Conservation (phyloP, 1,140 invertebrate species). For the Monochamus saltuarius region DNA sequence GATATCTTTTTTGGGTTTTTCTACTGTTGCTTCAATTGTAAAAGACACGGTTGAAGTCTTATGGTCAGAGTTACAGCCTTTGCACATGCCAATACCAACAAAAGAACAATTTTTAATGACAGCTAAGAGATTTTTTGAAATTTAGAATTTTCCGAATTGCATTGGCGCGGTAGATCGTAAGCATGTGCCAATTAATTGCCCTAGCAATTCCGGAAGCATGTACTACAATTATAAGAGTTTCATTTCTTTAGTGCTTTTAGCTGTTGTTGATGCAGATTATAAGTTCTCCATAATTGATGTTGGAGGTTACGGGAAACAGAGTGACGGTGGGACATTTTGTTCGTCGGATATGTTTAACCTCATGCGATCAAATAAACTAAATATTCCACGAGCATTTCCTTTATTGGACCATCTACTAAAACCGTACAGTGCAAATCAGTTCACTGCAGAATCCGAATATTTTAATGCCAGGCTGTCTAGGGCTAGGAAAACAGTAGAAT, state of each 20-base stretch:
- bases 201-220: constrained; percentile 43
- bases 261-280: constrained; percentile 21
- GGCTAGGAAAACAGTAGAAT: not conserved
- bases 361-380: not conserved
- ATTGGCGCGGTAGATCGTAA: constrained; percentile 54
- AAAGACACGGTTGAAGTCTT: not conserved
- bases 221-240: constrained; percentile 54
- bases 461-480: not conserved
- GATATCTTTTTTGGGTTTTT: constrained; percentile 7
- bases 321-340: constrained; percentile 19
- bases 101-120: not conserved
- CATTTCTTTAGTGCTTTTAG: not conserved
- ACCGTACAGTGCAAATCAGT: not conserved
- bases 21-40: constrained; percentile 2
- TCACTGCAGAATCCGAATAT: not conserved
- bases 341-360: not conserved
- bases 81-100: constrained; percentile 32
- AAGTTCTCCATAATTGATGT: constrained; percentile 9
- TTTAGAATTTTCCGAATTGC: constrained; percentile 49
- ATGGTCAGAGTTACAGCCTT: constrained; percentile 35
- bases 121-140: constrained; percentile 30
- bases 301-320: constrained; percentile 24
- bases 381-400: not conserved
- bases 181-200: constrained; percentile 45
- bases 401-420: not conserved